A percentile compares a stretch with the other conserved stretches of the same genome.
phyloP scores from a whole-genome alignment of 2,113 vertebrate genomes.

The Gallinago paraguaiae region DNA sequence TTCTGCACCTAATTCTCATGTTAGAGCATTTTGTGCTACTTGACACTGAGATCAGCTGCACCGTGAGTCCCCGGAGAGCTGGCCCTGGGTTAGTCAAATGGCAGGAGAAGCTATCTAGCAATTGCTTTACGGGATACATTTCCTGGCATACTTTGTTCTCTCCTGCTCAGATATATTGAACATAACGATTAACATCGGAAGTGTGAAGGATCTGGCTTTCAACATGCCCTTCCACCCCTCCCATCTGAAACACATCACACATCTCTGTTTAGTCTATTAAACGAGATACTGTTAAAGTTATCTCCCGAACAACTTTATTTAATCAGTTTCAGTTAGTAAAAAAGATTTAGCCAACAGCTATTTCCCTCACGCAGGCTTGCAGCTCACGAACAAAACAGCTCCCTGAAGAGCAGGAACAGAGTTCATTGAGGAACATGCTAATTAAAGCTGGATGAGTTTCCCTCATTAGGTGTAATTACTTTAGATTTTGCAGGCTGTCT shows the following conservation, averaged over 20 bases:
- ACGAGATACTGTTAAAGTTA: slow-evolving; percentile 52
- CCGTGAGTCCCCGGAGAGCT: not conserved
- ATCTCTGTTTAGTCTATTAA: slow-evolving; percentile 58
- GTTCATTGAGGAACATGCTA: slow-evolving; percentile 62
- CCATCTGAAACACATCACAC: slow-evolving; percentile 1
- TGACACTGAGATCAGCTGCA: not conserved
- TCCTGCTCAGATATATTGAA: not conserved
- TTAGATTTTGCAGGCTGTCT: slow-evolving; percentile 81
- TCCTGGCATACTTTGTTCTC: not conserved
- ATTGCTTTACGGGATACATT: not conserved
- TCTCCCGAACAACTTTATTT: slow-evolving; percentile 52
- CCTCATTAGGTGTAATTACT: slow-evolving; percentile 77
- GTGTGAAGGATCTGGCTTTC: not conserved
- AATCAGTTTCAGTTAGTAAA: slow-evolving; percentile 62
- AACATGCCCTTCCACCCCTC: not conserved
- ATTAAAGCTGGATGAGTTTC: slow-evolving; percentile 73
- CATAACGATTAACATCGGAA: not conserved
- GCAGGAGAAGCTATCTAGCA: not conserved
- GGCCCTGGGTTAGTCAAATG: not conserved
- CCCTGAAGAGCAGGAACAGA: slow-evolving; percentile 47
- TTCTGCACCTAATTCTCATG: not conserved
- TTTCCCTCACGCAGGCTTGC: slow-evolving; percentile 11
- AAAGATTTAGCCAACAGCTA: slow-evolving; percentile 55
- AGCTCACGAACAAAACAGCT: not conserved
- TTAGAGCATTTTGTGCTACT: not conserved